Evolutionary conservation across 2,888 invertebrate species (phyloP).

Genomic region (Netelia fuscicornis): DNA sequence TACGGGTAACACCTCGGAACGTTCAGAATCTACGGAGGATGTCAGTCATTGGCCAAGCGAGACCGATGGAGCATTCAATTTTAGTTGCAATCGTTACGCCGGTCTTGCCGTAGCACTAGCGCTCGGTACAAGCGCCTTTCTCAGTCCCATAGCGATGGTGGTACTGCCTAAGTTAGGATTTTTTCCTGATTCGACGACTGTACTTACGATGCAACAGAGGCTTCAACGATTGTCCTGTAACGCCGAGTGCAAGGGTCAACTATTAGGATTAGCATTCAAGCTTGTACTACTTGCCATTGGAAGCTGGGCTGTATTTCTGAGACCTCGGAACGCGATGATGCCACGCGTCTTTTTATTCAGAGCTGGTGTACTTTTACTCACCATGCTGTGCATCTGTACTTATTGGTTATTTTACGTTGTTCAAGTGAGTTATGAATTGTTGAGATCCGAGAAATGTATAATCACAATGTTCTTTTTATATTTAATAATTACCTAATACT

Average conservation of each 20-base stretch:
- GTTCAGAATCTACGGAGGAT: slow-evolving; percentile 97
- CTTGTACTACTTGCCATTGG: slow-evolving; percentile 95
- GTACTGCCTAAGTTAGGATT: slow-evolving; percentile 96
- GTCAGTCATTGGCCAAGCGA: slow-evolving; percentile 93
- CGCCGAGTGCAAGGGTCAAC: slow-evolving; percentile 96
- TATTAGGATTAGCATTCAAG: slow-evolving; percentile 96
- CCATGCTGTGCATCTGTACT: slow-evolving; percentile 96
- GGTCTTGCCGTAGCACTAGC: slow-evolving; percentile 93
- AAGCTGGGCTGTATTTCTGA: slow-evolving; percentile 96
- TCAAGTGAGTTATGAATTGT: slow-evolving; percentile 85
- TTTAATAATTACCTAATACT: slow-evolving; percentile 6
- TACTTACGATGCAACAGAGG: slow-evolving; percentile 90
- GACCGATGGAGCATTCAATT: slow-evolving; percentile 89
- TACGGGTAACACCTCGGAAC: slow-evolving; percentile 98
- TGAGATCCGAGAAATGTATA: neutral
- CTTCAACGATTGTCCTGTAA: slow-evolving; percentile 92
- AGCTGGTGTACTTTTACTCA: slow-evolving; percentile 94
- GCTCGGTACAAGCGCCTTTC: slow-evolving; percentile 93
- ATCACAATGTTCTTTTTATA: neutral
- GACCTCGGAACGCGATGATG: slow-evolving; percentile 93
- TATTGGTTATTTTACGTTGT: slow-evolving; percentile 99
- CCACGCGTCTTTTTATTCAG: slow-evolving; percentile 97
- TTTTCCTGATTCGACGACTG: slow-evolving; percentile 89
- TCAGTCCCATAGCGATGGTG: slow-evolving; percentile 98
- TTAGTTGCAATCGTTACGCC: slow-evolving; percentile 93